Evolutionary conservation across 2,797 vertebrate genomes (phyloP), one percentile per base, ranked within the genome.

Genomic region (Sebastes baramenuke): DNA sequence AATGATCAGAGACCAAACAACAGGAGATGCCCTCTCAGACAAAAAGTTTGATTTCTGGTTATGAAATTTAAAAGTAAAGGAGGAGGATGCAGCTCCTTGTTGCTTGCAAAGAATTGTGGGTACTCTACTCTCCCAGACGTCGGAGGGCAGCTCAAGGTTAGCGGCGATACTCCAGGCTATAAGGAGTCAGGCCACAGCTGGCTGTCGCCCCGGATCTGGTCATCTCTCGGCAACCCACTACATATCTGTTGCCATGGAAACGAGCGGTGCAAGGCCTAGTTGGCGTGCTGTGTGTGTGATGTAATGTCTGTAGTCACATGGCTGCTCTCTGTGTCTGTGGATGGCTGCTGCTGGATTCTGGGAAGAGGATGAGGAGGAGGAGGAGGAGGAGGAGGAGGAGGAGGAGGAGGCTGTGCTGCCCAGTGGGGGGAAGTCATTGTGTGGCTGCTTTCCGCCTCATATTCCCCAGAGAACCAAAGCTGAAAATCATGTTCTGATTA

Each of bases 211-310:
- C 86, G 5, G 66, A 93, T 94, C 83, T 71, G 84, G 77, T 94
- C 92, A 84, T 65, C 69, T 58, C 52, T 0, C 12, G 12, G 49
- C 79, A 80, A 67, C 72, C 34, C 62, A 38, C 76, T 38, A 66
- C 81, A 73, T 25, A 84, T 64, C 79, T 56, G 93, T 94, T 88
- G 61, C 91, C 89, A 90, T 92, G 92, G 92, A 86, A 93, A 95
- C 89, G 4, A 27, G 13, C 72, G 7, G 60, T 59, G 76, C 55
- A 18, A 75, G 83, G 78, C 80, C 84, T 72, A 60, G 83, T 84
- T 88, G 75, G 80, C 24, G 61, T 82, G 86, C 84, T 5, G 68
- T 64, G 82, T 86, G 82, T 86, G 82, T 92, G 93, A 94, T 87
- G 92, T 92, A 86, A 93, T 78, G 79, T 85, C 73, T 80, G 80